Evolutionary conservation across 2,797 vertebrate genomes (phyloP).

Genomic region (Pseudocheirus occidentalis): DNA sequence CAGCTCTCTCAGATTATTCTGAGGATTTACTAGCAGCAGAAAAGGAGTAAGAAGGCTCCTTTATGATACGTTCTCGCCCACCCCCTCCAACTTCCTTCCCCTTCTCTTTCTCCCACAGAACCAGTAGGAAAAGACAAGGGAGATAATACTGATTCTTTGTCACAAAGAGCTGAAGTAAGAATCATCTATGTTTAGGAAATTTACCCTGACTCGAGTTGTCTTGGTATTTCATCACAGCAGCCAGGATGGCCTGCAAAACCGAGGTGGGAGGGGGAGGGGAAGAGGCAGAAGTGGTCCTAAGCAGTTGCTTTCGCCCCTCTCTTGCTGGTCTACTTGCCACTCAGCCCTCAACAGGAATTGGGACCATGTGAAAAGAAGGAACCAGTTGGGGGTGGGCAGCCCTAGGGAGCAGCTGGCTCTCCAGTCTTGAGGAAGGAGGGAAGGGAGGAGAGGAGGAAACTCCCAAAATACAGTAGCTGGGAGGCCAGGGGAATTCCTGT

Average conservation of each 20-base stretch:
- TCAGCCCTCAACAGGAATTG: background rate
- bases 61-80: background rate
- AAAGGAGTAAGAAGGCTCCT: background rate
- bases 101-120: background rate
- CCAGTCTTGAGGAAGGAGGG: background rate
- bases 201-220: background rate
- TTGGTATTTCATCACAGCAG: background rate
- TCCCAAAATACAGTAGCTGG: background rate
- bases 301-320: background rate
- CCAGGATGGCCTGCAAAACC: background rate
- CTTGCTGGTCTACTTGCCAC: background rate
- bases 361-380: background rate
- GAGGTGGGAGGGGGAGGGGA: background rate
- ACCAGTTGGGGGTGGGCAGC: background rate
- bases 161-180: background rate
- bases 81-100: background rate
- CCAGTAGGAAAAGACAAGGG: background rate
- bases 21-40: background rate
- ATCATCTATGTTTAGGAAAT: background rate
- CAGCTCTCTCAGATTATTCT: background rate
- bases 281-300: background rate
- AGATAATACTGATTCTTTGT: background rate
- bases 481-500: background rate
- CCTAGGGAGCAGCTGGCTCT: background rate
- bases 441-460: background rate